Evolutionary conservation across 1,140 invertebrate species (phyloP), one percentile per base, ranked within the genome.

Genomic region (Heliconius himera): DNA sequence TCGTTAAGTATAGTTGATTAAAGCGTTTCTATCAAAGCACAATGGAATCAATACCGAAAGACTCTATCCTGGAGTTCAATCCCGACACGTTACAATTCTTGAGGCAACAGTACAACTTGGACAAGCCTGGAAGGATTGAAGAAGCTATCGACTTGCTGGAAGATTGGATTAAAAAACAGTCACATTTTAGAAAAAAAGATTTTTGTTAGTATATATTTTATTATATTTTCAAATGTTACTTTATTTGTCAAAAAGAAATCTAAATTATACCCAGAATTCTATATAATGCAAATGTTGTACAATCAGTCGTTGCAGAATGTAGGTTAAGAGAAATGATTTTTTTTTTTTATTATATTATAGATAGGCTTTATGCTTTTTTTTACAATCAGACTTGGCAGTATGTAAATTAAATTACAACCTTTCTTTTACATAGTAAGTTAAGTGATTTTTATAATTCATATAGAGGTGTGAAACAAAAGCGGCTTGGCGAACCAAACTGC

Each of bases 161-260:
- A 38, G 79, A 85, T 33, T 85, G 84, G 82, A 54, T 85, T 33
- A 54, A 82, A 8, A 78, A 84, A 66, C 81, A 85, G 46, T 26
- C 70, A 0, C 83, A 85, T 78, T 81, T 84, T 8, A 74, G 78
- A 29, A 81, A 73, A 54, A 85, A 84, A 71, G 54, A 74, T 51
- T 85, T 81, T 54, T 36, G 84, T 85, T 74, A 82, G 84, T 83
- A 66, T 66, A 26, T 60, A 5, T 66, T 66, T 66, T 26, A 26
- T 60, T 29, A 20, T 66, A 26, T 66, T 66, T 66, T 66, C 41
- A 16, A 46, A 46, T 46, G 0, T 0, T 4, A 16, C 0, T 46
- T 46, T 46, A 16, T 3, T 8, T 54, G 5, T n/a, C n/a, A 54
- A 2, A 20, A 20, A 54, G 18, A 54, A 2, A 6, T 16, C 18